Base-by-base conservation (phyloP, 2,888 invertebrate genomes). In the Phyllotreta cruciferae region DNA sequence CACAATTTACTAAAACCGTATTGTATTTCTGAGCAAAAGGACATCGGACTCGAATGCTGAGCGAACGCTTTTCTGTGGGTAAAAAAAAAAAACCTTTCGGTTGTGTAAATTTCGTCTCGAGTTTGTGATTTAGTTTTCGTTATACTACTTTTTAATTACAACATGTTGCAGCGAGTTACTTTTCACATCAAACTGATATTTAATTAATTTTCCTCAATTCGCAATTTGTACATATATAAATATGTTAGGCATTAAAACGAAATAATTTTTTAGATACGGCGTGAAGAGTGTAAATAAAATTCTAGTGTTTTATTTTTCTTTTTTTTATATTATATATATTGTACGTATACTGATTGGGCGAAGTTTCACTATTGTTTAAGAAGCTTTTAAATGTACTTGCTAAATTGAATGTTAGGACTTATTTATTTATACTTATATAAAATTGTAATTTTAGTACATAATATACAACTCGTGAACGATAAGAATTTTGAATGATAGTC, bases 241-340 rank as follows among this genome's bases (percentile, higher is more conserved):
- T 66, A 63, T 62, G 71, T 70, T 74, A 73, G 70, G 69, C 63
- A 67, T 68, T 70, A 70, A 70, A 62, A 69, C 66, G 68, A 63
- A 66, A 61, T 66, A 54, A 64, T 70, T 70, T 72, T 73, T 66
- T 63, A 66, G 63, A 70, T 70, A 65, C 63, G 71, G 74, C 74
- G 75, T 73, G 76, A 75, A 73, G 71, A 77, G 74, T 79, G 79
- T 79, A 79, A 77, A 79, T 78, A 79, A 75, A 58, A 75, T 72
- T 71, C 71, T 76, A 74, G 76, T 74, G 74, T 76, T 76, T 77
- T 75, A 74, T 71, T 71, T 72, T 69, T 69, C 68, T 71, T 71
- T 71, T 70, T 69, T 68, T 72, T n/a, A n/a, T n/a, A n/a, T 72
- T 72, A 70, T 73, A 50, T 54, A 55, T 36, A 35, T 55, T 63